Base-by-base conservation (phyloP, 1,140 invertebrate genomes). In the Holotrichia oblita region DNA sequence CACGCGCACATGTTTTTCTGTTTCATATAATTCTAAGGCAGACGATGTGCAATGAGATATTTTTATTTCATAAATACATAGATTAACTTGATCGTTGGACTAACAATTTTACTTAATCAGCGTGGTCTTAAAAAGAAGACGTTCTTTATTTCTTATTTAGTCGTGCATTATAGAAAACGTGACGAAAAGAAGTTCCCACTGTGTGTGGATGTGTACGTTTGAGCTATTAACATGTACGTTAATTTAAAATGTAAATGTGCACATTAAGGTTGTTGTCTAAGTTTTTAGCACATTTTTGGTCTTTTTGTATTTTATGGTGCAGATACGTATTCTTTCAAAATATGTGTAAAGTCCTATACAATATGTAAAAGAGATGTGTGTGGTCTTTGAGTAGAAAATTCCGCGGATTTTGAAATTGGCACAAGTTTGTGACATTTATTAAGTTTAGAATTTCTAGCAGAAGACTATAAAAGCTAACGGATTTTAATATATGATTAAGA, bases 1-100 rank as follows among this genome's bases (percentile, higher is more conserved):
- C 22, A 69, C 61, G 61, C 14, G 61, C 27, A 69, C 61, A 27
- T 24, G 61, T 69, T 69, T 69, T 34, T 69, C 61, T 69, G 27
- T 0, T 20, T 69, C 20, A 22, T 20, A 69, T 69, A 69, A 69
- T 69, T 69, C 61, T 9, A 24, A 27, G 9, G 61, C 61, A 27
- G 17, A 55, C 48, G 17, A 14, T 6, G 48, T 17, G 17, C 6
- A 55, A 2, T 55, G 6, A 55, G 14, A 55, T 55, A 55, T 55
- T 55, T 55, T 55, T n/a, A n/a, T 55, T 17, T 17, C 14, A 55
- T 55, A 55, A 55, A 55, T 17, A 55, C 48, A 55, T 55, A n/a
- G 48, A 55, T 55, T 55, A 55, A 55, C 12, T 55, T 3, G 17
- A 55, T n/a, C 48, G 14, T 55, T n/a, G 48, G 17, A n/a, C 12